Conservation (phyloP, 2,888 invertebrate genomes). For the Sarcophaga variegata region DNA sequence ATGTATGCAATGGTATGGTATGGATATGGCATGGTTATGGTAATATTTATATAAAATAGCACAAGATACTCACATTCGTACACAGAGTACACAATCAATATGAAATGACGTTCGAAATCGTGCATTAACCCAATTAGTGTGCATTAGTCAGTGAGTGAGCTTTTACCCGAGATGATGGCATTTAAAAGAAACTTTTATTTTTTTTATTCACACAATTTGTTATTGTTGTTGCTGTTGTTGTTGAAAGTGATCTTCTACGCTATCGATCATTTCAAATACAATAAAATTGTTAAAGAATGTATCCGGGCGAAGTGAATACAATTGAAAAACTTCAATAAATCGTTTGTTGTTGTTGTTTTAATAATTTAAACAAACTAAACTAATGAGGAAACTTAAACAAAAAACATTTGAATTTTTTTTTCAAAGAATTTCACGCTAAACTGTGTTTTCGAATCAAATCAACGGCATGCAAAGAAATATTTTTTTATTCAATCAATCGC, state of each 20-base stretch:
- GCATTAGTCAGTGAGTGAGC: conserved; percentile 29
- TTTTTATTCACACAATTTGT: not conserved
- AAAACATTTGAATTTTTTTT: too few species aligned
- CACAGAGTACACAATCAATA: conserved; percentile 13
- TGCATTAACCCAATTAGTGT: conserved; percentile 61
- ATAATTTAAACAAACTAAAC: too few species aligned
- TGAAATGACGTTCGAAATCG: conserved; percentile 26
- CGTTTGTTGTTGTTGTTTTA: too few species aligned
- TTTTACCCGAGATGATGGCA: not conserved
- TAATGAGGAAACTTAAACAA: too few species aligned
- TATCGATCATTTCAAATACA: too few species aligned
- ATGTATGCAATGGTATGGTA: not conserved
- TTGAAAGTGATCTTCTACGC: too few species aligned
- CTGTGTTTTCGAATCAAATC: too few species aligned
- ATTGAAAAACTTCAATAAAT: not conserved
- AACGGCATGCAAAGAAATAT: too few species aligned
- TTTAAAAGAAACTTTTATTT: not conserved
- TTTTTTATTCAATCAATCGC: too few species aligned
- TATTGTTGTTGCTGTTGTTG: not conserved
- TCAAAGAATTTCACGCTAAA: too few species aligned
- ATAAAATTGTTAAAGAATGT: not conserved
- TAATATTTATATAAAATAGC: not conserved
- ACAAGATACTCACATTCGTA: not conserved
- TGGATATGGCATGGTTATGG: not conserved
- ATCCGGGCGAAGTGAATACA: not conserved